Base-by-base conservation (phyloP, 2,797 vertebrate species). In the Xenopus petersii region DNA sequence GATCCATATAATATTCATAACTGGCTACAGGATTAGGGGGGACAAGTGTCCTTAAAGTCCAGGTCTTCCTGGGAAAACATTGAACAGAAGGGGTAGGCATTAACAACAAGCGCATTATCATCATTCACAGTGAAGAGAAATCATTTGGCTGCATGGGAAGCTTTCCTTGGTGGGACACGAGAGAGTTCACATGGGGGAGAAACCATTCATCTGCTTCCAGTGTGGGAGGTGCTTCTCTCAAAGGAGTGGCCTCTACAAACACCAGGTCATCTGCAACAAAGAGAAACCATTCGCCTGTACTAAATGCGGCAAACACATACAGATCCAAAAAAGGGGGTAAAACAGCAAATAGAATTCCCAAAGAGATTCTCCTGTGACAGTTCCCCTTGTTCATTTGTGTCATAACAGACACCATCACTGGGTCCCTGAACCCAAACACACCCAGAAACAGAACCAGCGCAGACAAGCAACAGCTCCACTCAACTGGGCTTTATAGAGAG, bases 231-330 rank as follows among this genome's bases (percentile, higher is more conserved):
- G n/a, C 15, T 73, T 65, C 13, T 15, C 13, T 11, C 46, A 11
- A 9, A 46, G 33, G 4, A 8, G 16, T 4, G n/a, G 47, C 4
- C 54, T 66, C 2, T 12, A 58, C 15, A 21, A 13, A 47, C 58
- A 63, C 10, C n/a, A 54, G 21, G 17, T 10, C 12, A 36, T 17
- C 12, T 55, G 67, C 72, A 74, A 7, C 1, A 33, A 24, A 9
- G 16, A 24, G 15, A 72, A 24, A 4, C 26, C 51, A 4, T 54
- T 63, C 17, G 21, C n/a, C 21, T 77, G 75, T 54, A n/a, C 15
- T 0, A 58, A 47, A 12, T 77, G 75, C 17, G 49, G 70, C 36
- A 12, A 21, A 8, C 46, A 74, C 2, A 42, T 26, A 24, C 16
- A 42, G 17, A 68, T 16, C 10, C 66, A 69, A 24, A 75, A 54